These are phyloP conservation scores for Phrynosoma platyrhinos DNA, from an alignment of 2,113 vertebrate genomes.

Conservation along the genomic window DNA sequence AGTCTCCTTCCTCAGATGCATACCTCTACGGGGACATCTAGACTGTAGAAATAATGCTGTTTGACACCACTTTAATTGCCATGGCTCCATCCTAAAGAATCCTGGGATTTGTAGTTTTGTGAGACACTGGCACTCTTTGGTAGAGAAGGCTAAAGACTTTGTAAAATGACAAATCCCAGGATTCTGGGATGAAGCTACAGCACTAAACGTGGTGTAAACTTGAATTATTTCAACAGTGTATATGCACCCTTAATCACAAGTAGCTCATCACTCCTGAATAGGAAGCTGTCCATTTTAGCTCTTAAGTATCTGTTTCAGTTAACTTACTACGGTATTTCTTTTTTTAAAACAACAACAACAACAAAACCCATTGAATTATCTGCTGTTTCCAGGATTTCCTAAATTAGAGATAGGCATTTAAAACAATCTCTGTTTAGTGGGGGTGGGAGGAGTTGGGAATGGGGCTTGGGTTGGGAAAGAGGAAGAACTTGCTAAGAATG, in stretches of 20 bases:
- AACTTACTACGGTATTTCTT: neutral
- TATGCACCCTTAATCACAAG: neutral
- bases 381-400: neutral
- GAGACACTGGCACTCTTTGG: no score
- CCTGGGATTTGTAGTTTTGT: no score
- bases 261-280: neutral
- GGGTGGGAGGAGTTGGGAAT: neutral
- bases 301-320: constrained; percentile 26
- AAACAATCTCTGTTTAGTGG: constrained; percentile 2
- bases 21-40: no score
- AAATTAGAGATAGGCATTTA: neutral
- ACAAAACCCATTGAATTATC: neutral
- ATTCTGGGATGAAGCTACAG: no score
- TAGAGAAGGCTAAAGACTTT: no score
- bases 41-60: no score
- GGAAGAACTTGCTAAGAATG: constrained; percentile 10
- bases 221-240: no score
- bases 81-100: no score
- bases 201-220: no score
- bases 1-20: no score
- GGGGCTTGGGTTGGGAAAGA: neutral
- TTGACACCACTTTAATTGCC: no score
- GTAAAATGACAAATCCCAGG: no score
- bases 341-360: neutral
- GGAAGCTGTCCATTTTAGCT: neutral